Conservation (phyloP, 2,888 invertebrate genomes). For the Polyommatus icarus region DNA sequence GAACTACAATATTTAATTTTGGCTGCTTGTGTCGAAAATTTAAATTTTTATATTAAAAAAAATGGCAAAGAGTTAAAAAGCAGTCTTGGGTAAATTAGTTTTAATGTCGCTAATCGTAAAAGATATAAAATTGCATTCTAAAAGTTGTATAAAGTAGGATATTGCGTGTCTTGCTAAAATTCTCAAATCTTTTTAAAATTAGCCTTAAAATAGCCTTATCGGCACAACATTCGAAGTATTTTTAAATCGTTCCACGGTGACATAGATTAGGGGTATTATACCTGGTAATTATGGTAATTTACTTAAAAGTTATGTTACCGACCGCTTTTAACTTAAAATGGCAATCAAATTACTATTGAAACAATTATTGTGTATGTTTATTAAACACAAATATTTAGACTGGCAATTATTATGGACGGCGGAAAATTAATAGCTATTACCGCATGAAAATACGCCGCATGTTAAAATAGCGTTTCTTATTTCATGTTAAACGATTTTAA, state of each 20-base stretch:
- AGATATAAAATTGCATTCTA: slow-evolving; percentile 11
- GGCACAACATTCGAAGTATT: slow-evolving; percentile 32
- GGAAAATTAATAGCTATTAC: slow-evolving; percentile 19
- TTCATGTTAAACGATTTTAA: neutral
- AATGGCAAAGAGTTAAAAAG: neutral
- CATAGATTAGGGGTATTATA: slow-evolving; percentile 41
- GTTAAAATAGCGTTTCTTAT: slow-evolving; percentile 4
- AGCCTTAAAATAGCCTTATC: slow-evolving; percentile 30
- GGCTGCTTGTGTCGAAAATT: too few relatives aligned
- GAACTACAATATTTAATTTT: too few relatives aligned
- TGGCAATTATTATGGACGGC: slow-evolving; percentile 21
- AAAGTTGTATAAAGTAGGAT: slow-evolving; percentile 17
- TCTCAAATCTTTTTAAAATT: slow-evolving; percentile 27
- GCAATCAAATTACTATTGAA: slow-evolving; percentile 29
- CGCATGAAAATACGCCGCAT: neutral
- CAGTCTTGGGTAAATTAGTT: neutral
- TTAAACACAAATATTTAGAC: slow-evolving; percentile 16
- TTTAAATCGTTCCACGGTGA: slow-evolving; percentile 37
- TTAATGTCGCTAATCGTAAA: neutral
- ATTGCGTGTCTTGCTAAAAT: slow-evolving; percentile 26
- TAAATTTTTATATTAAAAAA: too few relatives aligned
- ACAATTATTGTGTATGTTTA: slow-evolving; percentile 25
- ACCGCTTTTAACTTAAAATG: slow-evolving; percentile 18
- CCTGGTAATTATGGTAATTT: slow-evolving; percentile 38
- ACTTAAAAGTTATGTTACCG: slow-evolving; percentile 33